Conservation (phyloP, 2,888 invertebrate species). For the Hymenopus coronatus region DNA sequence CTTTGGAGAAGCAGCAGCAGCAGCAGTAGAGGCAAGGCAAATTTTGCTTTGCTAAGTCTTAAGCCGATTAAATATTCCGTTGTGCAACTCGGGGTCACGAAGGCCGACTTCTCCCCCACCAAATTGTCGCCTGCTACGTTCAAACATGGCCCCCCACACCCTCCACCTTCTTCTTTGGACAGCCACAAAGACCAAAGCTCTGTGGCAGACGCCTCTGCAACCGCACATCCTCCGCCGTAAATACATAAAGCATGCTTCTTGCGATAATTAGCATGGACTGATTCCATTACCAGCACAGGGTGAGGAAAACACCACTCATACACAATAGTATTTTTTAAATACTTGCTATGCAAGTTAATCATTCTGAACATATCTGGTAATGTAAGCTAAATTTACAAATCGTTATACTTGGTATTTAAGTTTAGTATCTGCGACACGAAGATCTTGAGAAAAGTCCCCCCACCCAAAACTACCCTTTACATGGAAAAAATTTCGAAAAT, state of each 20-base stretch:
- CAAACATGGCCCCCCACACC: not conserved
- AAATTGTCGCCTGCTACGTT: slow-evolving; percentile 16
- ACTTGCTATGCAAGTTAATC: too few species aligned
- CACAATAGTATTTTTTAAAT: too few species aligned
- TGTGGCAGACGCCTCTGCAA: not conserved
- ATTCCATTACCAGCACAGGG: too few species aligned
- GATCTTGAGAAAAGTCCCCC: too few species aligned
- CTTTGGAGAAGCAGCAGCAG: not conserved
- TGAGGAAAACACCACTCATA: too few species aligned
- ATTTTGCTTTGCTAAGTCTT: slow-evolving; percentile 19
- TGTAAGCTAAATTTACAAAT: too few species aligned
- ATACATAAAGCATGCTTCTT: slow-evolving; percentile 7
- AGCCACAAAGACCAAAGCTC: not conserved
- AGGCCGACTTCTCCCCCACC: not conserved
- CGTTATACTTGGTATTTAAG: too few species aligned
- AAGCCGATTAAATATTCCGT: slow-evolving; percentile 20
- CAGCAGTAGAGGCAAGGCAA: not conserved
- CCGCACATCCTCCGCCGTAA: not conserved
- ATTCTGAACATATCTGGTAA: too few species aligned
- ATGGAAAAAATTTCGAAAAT: too few species aligned
- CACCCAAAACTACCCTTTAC: too few species aligned
- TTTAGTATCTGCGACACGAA: too few species aligned
- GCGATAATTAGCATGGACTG: slow-evolving; percentile 2
- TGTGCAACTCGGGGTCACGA: slow-evolving; percentile 2
- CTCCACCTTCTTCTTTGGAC: not conserved